Conservation (phyloP, 2,888 invertebrate species). For the Keiferia lycopersicella region DNA sequence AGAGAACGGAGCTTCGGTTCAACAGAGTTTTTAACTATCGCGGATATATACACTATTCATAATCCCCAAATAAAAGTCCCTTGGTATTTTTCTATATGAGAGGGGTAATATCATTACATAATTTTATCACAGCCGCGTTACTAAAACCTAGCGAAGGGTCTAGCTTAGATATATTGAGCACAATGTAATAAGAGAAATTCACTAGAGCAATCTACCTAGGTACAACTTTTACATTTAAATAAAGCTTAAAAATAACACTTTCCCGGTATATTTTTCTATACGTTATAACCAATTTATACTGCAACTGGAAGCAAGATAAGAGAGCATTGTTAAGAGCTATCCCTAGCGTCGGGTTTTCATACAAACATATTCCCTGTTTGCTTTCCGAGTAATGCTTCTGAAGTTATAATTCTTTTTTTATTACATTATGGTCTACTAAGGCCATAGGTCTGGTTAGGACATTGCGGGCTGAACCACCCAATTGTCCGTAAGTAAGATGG, state of each 20-base stretch:
- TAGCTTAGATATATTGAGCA: not conserved
- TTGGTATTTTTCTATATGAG: not conserved
- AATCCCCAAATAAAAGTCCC: too few relatives aligned
- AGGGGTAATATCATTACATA: not conserved
- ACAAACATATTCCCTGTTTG: too few relatives aligned
- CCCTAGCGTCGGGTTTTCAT: too few relatives aligned
- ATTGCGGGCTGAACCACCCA: too few relatives aligned
- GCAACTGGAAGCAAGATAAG: not conserved
- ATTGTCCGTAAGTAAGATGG: too few relatives aligned
- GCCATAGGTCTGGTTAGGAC: too few relatives aligned
- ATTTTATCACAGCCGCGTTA: constrained; percentile 13
- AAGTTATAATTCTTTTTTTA: too few relatives aligned
- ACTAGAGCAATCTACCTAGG: not conserved
- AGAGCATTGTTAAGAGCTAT: not conserved
- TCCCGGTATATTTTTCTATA: not conserved
- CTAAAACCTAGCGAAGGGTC: not conserved
- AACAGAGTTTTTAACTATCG: too few relatives aligned
- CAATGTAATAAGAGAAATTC: not conserved
- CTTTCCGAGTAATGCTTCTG: too few relatives aligned
- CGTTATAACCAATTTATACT: not conserved
- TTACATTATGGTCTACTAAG: too few relatives aligned
- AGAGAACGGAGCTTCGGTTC: too few relatives aligned
- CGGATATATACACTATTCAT: too few relatives aligned
- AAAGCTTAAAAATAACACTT: not conserved
- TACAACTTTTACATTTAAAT: not conserved